Base-by-base conservation (phyloP, 2,797 vertebrate genomes). In the Nannoperca obscura region DNA sequence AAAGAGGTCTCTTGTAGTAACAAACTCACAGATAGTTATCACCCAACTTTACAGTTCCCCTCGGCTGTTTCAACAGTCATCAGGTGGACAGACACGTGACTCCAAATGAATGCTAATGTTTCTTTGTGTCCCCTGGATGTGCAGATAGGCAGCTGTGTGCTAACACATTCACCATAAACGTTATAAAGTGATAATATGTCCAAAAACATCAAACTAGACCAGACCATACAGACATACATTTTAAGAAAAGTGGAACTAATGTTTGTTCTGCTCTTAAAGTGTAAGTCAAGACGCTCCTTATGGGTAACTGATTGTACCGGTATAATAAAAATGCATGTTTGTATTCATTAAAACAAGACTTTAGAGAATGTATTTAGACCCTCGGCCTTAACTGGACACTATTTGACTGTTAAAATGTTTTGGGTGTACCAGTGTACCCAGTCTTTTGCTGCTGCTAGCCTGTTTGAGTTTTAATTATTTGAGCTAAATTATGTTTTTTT, bases 311-410 rank as follows among this genome's bases (percentile, higher is more conserved):
- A 66, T 82, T 84, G 74, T 76, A 68, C 77, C 63, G 82, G 74
- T 79, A 76, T 60, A 80, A 71, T 75, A 9, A 57, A 78, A 53
- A 32, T 68, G 71, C 86, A 52, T 80, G 68, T 89, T 86, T 91
- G 60, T 10, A 36, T 9, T 36, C 36, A 9, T 36, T 36, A 36
- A 36, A 36, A 36, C 36, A 36, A 36, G 8, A 9, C 36, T 36
- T 9, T 36, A 36, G 12, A 13, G 40, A 42, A 13, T 13, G 3
- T 14, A 42, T 12, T 13, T 4, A 40, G 36, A 36, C 40, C 9
- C 40, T 40, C 12, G 13, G 40, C 40, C 40, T 40, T 40, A 40
- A 40, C 40, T 14, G 4, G 40, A 40, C 40, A 12, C 38, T 40
- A 40, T 40, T 2, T 44, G 17, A 47, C 44, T 46, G 15, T 46